These are phyloP conservation scores for Enteromius unitaeniatus DNA, from an alignment of 2,797 vertebrate species.

Conservation along the genomic window DNA sequence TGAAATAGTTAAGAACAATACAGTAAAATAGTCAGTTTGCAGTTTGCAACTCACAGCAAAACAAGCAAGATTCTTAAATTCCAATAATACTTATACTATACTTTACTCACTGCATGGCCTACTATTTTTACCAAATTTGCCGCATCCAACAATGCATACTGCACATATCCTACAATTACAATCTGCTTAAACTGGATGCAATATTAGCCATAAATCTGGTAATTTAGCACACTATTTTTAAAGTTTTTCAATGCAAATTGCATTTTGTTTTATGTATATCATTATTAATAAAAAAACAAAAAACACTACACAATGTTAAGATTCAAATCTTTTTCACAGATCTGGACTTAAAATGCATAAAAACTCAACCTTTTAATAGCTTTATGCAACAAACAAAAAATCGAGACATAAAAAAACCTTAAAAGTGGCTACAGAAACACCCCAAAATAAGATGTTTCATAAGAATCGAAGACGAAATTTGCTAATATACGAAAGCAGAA, in stretches of 20 bases:
- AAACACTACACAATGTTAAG: constrained; percentile 5
- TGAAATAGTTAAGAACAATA: background rate
- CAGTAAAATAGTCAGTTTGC: background rate
- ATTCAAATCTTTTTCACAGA: background rate
- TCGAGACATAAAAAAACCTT: accelerated
- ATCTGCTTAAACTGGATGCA: background rate
- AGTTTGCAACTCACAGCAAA: constrained; percentile 3
- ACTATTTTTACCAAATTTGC: background rate
- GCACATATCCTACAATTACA: background rate
- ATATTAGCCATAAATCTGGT: background rate
- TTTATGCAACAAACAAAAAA: no score
- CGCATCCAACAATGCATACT: background rate
- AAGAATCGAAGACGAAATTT: background rate
- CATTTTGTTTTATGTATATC: background rate
- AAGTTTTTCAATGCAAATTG: no score
- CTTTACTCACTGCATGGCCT: background rate
- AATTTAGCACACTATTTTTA: background rate
- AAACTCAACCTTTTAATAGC: background rate
- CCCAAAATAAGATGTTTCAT: background rate
- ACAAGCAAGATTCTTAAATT: background rate
- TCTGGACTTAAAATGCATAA: background rate
- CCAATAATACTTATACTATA: background rate
- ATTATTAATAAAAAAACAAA: background rate
- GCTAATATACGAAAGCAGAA: background rate
- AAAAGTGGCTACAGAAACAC: background rate